A percentile compares a stretch with the other conserved stretches of the same genome.
phyloP scores from a whole-genome alignment of 2,888 invertebrate species.

The Aleiodes alternator region DNA sequence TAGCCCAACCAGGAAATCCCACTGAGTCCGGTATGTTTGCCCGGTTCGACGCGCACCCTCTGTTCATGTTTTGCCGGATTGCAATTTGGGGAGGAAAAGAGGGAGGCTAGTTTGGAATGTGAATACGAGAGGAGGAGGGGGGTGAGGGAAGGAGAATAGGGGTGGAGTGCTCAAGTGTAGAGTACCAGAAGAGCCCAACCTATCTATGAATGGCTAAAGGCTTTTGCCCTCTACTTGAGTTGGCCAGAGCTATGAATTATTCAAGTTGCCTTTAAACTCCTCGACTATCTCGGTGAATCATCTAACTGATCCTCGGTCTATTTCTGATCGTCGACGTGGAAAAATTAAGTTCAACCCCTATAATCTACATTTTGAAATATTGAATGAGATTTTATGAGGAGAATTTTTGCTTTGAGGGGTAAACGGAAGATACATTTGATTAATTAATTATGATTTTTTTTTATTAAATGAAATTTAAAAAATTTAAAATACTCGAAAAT shows the following conservation, averaged over 20 bases:
- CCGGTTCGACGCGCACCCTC: slow-evolving; percentile 42
- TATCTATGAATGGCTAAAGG: slow-evolving; percentile 35
- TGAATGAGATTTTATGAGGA: not conserved
- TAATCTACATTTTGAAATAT: slow-evolving; percentile 20
- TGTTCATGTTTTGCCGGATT: slow-evolving; percentile 45
- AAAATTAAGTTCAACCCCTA: slow-evolving; percentile 23
- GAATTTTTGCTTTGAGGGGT: no score
- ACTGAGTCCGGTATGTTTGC: slow-evolving; percentile 17
- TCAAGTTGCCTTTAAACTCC: slow-evolving; percentile 47
- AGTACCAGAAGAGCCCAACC: slow-evolving; percentile 19
- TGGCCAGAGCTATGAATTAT: slow-evolving; percentile 54
- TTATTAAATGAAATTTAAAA: no score
- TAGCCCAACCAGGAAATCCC: slow-evolving; percentile 33
- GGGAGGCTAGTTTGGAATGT: slow-evolving; percentile 29
- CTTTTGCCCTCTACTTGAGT: slow-evolving; percentile 26
- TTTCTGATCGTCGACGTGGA: slow-evolving; percentile 15
- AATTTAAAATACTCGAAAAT: no score
- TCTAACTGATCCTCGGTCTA: slow-evolving; percentile 25
- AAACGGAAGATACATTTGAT: no score
- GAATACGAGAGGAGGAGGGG: not conserved
- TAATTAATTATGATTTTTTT: no score
- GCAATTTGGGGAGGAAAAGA: slow-evolving; percentile 45
- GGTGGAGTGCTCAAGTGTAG: slow-evolving; percentile 4
- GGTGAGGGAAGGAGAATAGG: not conserved
- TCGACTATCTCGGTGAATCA: slow-evolving; percentile 33